Percentiles rank a stretch among this genome's conserved stretches.
These are phyloP conservation scores for Gobius niger DNA, from an alignment of 2,113 vertebrate genomes.

Conservation along the genomic window DNA sequence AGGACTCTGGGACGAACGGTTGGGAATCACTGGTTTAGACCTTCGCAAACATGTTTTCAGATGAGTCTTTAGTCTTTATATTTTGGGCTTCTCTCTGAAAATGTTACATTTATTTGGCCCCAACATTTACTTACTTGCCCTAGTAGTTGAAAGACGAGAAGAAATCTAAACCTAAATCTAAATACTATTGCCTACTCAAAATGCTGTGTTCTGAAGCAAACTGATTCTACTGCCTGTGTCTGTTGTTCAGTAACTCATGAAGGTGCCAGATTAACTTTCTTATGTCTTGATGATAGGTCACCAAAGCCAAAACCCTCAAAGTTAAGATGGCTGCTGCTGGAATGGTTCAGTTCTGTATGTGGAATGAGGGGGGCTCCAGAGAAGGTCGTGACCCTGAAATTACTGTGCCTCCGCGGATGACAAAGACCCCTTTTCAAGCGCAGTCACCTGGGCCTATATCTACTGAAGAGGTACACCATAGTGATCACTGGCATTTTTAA, in stretches of 20 bases:
- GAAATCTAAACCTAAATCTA: too few species aligned
- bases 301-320: background rate
- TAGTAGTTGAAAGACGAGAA: too few species aligned
- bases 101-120: too few species aligned
- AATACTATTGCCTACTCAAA: too few species aligned
- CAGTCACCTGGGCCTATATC: conserved; percentile 55
- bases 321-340: conserved; percentile 16
- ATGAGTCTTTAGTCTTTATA: too few species aligned
- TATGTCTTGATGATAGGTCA: background rate
- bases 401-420: conserved; percentile 53
- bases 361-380: conserved; percentile 48
- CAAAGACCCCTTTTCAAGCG: conserved; percentile 65
- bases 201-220: too few species aligned
- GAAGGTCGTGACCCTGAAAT: conserved; percentile 62
- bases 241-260: background rate
- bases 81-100: too few species aligned
- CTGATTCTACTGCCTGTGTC: too few species aligned
- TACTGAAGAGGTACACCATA: conserved; percentile 28
- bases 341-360: conserved; percentile 57
- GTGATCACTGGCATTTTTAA: conserved; percentile 25
- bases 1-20: too few species aligned
- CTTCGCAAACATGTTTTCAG: too few species aligned
- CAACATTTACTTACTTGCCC: too few species aligned
- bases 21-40: too few species aligned
- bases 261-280: background rate